Conservation (phyloP, 2,113 vertebrate species). For the Rhineura floridana region DNA sequence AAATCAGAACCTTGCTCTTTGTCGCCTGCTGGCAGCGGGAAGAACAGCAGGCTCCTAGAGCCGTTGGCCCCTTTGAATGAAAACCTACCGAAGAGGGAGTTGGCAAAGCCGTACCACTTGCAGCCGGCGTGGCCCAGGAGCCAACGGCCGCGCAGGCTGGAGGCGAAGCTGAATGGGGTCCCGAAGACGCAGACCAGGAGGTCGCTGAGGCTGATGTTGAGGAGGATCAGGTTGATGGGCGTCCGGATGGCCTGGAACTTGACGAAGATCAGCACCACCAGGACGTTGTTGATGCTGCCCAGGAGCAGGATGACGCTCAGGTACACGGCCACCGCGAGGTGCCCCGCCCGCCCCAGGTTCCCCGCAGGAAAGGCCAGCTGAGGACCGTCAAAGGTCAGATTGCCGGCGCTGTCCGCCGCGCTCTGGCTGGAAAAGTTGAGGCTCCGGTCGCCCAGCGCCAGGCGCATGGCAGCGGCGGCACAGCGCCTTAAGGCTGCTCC, state of each 20-base stretch:
- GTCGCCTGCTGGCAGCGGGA: neutral
- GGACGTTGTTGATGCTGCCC: neutral
- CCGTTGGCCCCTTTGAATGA: no score
- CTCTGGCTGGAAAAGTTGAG: neutral
- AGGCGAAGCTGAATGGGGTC: neutral
- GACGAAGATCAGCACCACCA: neutral
- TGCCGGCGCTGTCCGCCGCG: neutral
- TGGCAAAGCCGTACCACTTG: neutral
- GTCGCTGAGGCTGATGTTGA: constrained; percentile 1
- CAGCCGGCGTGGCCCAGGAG: neutral
- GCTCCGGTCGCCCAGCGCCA: neutral
- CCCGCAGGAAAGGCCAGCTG: neutral
- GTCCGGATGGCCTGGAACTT: neutral
- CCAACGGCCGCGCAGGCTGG: neutral
- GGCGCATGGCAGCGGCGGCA: neutral
- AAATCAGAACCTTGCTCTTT: no score
- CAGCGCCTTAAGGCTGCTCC: neutral
- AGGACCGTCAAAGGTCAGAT: neutral
- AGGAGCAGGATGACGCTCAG: neutral
- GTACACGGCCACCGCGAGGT: neutral
- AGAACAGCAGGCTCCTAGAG: no score
- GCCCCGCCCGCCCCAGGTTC: neutral
- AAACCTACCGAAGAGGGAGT: neutral
- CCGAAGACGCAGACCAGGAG: neutral
- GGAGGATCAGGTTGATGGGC: neutral